Base-by-base conservation (phyloP, 2,888 invertebrate genomes). In the Petrolisthes cinctipes region DNA sequence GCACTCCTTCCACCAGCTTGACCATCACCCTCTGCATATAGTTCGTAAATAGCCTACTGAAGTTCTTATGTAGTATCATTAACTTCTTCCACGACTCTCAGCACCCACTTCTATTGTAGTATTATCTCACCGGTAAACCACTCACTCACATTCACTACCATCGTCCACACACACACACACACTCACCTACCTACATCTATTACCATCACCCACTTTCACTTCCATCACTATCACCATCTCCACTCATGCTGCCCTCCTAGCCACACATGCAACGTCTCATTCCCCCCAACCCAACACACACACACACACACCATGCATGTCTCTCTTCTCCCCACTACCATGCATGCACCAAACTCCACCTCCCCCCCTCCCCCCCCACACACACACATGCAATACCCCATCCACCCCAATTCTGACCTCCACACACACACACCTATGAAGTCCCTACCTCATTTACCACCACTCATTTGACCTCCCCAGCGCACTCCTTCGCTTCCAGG, bases 341-440 rank as follows among this genome's bases (percentile, higher is more conserved):
- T 7, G 7, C 17, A 7, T 20, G 7, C 17, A 7, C 73, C 20
- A 17, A 17, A 14, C 17, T 66, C 17, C 17, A 11, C 57, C 56
- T 80, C 80, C 20, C 80, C 57, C 56, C 20, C 80, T 80, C 56
- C 57, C 56, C 80, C 56, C 20, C 20, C 57, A n/a, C 5, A 4
- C 20, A 9, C 20, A n/a, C 20, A 9, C n/a, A n/a, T 5, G 3
- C 56, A 4, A 7, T 51, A 14, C 76, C 20, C 23, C n/a, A 73
- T 20, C 23, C 7, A 73, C 61, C 9, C 61, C 9, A 17, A 23
- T 23, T 20, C 23, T 11, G 11, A 61, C 61, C 9, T 17, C 9
- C 61, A 61, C 61, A 61, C 75, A 23, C 75, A 23, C 75, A 23
- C 61, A 61, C 61, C 9, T 17, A 61, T 17, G 17, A 9, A 61